Evolutionary conservation across 1,140 invertebrate genomes (phyloP).

Genomic region (Drosophila ananassae): DNA sequence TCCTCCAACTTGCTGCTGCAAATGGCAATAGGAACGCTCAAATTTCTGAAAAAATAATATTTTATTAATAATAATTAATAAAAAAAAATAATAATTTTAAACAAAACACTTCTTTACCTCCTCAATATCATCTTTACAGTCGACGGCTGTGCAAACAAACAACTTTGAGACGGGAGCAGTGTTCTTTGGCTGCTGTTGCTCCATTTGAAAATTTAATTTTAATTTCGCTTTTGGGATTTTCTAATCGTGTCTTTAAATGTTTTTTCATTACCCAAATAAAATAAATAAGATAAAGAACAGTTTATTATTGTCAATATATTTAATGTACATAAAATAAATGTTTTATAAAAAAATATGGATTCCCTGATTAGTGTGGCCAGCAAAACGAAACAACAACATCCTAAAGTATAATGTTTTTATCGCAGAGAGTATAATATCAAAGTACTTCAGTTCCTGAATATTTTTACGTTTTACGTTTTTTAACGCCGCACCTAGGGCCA

Average conservation of each 20-base stretch:
- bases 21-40: conserved; percentile 90
- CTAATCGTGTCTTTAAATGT: background rate
- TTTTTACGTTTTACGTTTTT: no score
- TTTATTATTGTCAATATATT: no score
- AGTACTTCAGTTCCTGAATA: no score
- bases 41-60: conserved; percentile 90
- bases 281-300: no score
- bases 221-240: background rate
- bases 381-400: no score
- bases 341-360: no score
- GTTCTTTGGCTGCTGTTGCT: conserved; percentile 73
- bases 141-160: conserved; percentile 75
- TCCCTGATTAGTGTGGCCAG: no score
- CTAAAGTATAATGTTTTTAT: no score
- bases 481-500: no score
- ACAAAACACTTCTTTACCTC: conserved; percentile 55
- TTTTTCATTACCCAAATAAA: background rate
- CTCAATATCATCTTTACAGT: conserved; percentile 82
- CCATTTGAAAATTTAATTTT: conserved; percentile 38
- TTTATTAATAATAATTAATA: no score
- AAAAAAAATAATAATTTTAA: background rate
- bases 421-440: no score
- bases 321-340: no score
- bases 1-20: conserved; percentile 91
- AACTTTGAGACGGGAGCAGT: conserved; percentile 70